These are phyloP conservation scores for Scaptomyza montana DNA, from an alignment of 1,140 invertebrate species.

Conservation along the genomic window DNA sequence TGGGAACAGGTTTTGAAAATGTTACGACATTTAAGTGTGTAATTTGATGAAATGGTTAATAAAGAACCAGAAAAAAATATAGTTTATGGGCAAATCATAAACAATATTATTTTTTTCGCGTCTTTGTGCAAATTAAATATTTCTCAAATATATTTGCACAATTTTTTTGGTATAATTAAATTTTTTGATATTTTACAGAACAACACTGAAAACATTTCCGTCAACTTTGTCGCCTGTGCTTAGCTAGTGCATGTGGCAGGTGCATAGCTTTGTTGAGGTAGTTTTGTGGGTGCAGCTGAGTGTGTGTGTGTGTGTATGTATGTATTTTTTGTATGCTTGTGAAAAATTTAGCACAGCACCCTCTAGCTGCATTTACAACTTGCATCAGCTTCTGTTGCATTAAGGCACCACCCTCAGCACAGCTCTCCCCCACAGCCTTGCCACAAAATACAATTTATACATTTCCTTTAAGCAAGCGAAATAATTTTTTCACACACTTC, in stretches of 20 bases:
- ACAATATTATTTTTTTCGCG: no score
- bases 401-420: constrained; percentile 27
- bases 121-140: no score
- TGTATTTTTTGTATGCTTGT: constrained; percentile 25
- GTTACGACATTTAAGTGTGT: neutral
- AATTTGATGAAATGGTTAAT: neutral
- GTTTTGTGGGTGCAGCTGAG: constrained; percentile 3
- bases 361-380: constrained; percentile 60
- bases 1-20: neutral
- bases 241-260: constrained; percentile 33
- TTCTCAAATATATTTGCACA: no score
- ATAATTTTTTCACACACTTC: constrained; percentile 54
- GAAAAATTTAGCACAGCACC: constrained; percentile 74
- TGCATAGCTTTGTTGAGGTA: constrained; percentile 44
- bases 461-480: constrained; percentile 77
- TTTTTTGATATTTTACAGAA: neutral
- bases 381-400: constrained; percentile 51
- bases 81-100: no score
- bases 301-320: constrained; percentile 22
- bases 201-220: neutral
- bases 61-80: no score
- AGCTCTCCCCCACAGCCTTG: constrained; percentile 19
- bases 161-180: neutral
- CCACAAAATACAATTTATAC: constrained; percentile 79
- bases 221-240: constrained; percentile 59